phyloP scores from a whole-genome alignment of 2,797 vertebrate species.

The Darevskia nairensis region DNA sequence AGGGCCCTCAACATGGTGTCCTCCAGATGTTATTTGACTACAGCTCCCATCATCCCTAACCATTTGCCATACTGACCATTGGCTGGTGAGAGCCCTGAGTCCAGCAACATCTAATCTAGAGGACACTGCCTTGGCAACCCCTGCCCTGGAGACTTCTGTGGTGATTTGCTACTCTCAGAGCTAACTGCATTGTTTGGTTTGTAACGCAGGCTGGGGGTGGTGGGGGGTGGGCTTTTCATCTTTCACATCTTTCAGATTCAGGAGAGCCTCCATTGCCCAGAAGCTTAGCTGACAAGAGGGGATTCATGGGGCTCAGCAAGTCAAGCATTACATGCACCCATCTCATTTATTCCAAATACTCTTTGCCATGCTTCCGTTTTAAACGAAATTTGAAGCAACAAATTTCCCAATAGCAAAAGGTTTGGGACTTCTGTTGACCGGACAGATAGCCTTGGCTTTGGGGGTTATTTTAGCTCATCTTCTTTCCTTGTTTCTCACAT shows the following conservation, averaged over 20 bases:
- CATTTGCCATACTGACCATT: too few relatives aligned
- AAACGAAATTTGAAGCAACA: not conserved
- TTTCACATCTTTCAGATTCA: not conserved
- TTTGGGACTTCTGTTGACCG: not conserved
- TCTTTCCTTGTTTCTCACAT: too few relatives aligned
- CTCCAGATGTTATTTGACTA: too few relatives aligned
- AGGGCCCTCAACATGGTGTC: too few relatives aligned
- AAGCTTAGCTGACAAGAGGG: not conserved
- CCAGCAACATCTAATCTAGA: too few relatives aligned
- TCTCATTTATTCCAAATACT: not conserved
- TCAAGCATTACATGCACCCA: not conserved
- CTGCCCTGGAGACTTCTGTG: too few relatives aligned
- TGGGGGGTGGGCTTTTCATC: not conserved
- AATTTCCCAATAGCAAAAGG: not conserved
- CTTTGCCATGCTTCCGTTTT: not conserved
- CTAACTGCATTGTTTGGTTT: not conserved
- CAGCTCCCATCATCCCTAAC: too few relatives aligned
- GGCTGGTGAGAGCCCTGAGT: too few relatives aligned
- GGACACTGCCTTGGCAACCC: too few relatives aligned
- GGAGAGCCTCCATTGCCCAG: not conserved
- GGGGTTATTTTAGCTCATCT: too few relatives aligned
- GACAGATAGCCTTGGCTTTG: too few relatives aligned
- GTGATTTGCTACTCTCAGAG: not conserved
- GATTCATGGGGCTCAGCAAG: not conserved
- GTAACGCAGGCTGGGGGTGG: not conserved